These are phyloP conservation scores for Argyresthia albistria DNA, from an alignment of 2,888 invertebrate genomes.

Conservation along the genomic window DNA sequence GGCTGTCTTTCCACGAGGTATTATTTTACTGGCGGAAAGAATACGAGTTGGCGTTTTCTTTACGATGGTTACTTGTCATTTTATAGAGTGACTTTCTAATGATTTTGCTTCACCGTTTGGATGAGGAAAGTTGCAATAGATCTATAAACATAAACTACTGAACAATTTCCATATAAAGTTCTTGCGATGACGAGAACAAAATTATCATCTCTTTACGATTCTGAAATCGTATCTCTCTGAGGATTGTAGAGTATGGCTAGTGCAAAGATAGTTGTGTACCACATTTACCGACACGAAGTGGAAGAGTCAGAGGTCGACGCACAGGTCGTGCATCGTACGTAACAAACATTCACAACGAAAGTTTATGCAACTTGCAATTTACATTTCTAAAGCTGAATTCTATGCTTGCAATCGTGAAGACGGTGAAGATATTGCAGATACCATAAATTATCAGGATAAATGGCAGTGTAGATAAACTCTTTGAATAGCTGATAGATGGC, in stretches of 20 bases:
- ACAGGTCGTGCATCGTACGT: slow-evolving; percentile 28
- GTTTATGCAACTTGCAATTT: neutral
- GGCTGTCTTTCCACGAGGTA: slow-evolving; percentile 27
- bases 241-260: slow-evolving; percentile 4
- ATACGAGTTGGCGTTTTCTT: slow-evolving; percentile 6
- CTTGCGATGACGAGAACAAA: too few relatives aligned
- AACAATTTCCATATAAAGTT: too few relatives aligned
- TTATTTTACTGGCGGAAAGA: slow-evolving; percentile 10
- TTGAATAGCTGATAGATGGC: too few relatives aligned
- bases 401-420: too few relatives aligned
- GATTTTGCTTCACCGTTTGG: too few relatives aligned
- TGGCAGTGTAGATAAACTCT: too few relatives aligned
- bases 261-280: slow-evolving; percentile 30
- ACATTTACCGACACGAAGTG: slow-evolving; percentile 7
- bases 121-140: neutral
- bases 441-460: too few relatives aligned
- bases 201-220: too few relatives aligned
- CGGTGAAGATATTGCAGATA: too few relatives aligned
- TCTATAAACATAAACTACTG: too few relatives aligned
- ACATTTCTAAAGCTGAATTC: too few relatives aligned
- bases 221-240: too few relatives aligned
- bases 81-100: neutral
- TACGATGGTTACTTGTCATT: neutral
- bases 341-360: neutral
- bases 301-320: slow-evolving; percentile 33